phyloP scores from a whole-genome alignment of 2,888 invertebrate genomes.

The Stratiomys singularior region DNA sequence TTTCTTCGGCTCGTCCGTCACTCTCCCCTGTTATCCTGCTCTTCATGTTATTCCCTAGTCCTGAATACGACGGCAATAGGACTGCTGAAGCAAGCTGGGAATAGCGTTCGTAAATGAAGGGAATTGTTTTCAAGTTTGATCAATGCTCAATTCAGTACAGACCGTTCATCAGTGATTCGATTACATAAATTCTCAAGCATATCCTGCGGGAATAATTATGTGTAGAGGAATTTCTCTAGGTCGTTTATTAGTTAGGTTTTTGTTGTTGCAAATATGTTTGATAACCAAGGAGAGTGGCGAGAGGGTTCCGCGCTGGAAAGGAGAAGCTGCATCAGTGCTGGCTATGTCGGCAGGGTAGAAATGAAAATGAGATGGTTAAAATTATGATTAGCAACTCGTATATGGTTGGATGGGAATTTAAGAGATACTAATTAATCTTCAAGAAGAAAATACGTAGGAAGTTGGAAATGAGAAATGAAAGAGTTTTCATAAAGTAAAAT shows the following conservation, averaged over 20 bases:
- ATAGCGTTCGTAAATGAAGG: slow-evolving; percentile 22
- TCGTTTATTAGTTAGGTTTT: slow-evolving; percentile 27
- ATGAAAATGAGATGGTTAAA: slow-evolving; percentile 26
- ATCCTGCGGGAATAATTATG: slow-evolving; percentile 44
- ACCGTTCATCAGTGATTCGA: slow-evolving; percentile 41
- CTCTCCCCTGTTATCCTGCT: neutral
- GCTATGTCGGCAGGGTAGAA: neutral
- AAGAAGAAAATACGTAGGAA: neutral
- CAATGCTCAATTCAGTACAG: slow-evolving; percentile 28
- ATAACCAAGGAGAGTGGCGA: neutral
- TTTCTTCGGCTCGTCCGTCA: neutral
- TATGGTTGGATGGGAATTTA: slow-evolving; percentile 22
- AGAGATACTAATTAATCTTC: slow-evolving; percentile 19
- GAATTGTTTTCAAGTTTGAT: slow-evolving; percentile 44
- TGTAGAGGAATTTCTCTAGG: slow-evolving; percentile 39
- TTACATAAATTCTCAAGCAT: slow-evolving; percentile 43
- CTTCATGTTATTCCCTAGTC: neutral
- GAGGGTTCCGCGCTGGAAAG: neutral
- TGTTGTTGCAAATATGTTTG: neutral
- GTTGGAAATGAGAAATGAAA: too few relatives aligned
- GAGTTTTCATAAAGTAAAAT: too few relatives aligned
- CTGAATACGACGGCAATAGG: neutral
- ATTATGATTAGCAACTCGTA: slow-evolving; percentile 29
- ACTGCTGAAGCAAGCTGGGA: neutral
- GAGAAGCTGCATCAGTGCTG: neutral